Base-by-base conservation (phyloP, 2,888 invertebrate genomes). In the Rhagonycha fulva region DNA sequence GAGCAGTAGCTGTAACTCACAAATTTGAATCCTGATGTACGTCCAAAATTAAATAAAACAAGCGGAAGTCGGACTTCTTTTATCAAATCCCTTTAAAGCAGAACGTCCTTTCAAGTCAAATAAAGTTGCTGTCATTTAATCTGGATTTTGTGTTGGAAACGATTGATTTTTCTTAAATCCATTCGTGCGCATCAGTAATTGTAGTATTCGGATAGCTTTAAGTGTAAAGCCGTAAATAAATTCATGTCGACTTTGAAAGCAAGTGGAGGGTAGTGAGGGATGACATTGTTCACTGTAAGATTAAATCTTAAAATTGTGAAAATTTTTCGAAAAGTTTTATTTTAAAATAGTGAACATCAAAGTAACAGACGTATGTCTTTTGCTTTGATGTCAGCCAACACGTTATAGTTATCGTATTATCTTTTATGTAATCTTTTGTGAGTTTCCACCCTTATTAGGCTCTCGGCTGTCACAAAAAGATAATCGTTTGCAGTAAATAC, bases 361-460 rank as follows among this genome's bases (percentile, higher is more conserved):
- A 66, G 63, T 14, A 66, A 24, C 26, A 66, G 0, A n/a, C 9
- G 24, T 24, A 66, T 14, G 11, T 66, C 63, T 24, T 66, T 24
- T 24, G 12, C 63, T 66, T 66, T 66, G 63, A 66, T 66, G 63
- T 66, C 63, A 26, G 63, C 26, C 26, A 24, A 12, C 26, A 24
- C 24, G 47, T 47, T 66, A 66, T 66, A 23, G 63, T 66, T 66
- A 66, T 66, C 63, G 24, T 12, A 24, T 66, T 66, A 66, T 66
- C 63, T 66, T 66, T 66, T 66, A 66, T 66, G 26, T 66, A 66
- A 66, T 66, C 63, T 66, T 66, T 66, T 26, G 63, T 66, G 63
- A 66, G 19, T 66, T 66, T 26, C 63, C 12, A 66, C 63, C 63
- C 63, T 66, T 66, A 66, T 66, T 66, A 66, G 63, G 63, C 63